These are phyloP conservation scores for Zaprionus inermis DNA, from an alignment of 1,140 invertebrate genomes.

Conservation along the genomic window DNA sequence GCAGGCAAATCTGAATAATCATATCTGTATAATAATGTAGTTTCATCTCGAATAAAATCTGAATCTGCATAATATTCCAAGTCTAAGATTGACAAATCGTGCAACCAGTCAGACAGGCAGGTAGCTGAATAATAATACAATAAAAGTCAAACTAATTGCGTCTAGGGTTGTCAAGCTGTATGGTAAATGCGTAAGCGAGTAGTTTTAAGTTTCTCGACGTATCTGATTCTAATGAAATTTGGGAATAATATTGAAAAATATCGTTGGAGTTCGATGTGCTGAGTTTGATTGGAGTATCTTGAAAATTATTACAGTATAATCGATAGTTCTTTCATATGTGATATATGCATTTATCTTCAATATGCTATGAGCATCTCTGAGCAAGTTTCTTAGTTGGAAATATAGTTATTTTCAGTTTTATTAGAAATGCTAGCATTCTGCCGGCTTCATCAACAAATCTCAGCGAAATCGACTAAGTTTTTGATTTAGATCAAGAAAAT, in stretches of 20 bases:
- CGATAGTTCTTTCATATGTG: not conserved
- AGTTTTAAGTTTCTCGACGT: not conserved
- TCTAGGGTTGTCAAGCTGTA: not conserved
- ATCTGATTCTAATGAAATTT: not conserved
- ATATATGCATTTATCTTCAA: not conserved
- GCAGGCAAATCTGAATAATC: conserved; percentile 4
- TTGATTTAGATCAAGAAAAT: not conserved
- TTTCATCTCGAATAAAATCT: not conserved
- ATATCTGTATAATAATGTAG: conserved; percentile 7
- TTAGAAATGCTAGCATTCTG: no score
- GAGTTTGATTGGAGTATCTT: not conserved
- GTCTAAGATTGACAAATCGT: not conserved
- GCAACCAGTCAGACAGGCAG: not conserved
- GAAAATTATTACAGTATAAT: not conserved
- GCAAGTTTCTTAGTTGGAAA: no score
- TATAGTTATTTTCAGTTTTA: no score
- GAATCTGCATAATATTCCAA: not conserved
- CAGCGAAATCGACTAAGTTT: not conserved
- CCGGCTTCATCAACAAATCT: no score
- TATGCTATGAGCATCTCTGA: no score
- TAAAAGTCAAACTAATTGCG: not conserved
- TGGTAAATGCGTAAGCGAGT: not conserved
- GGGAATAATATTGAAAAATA: no score
- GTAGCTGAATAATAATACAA: not conserved
- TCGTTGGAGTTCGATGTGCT: not conserved